Evolutionary conservation across 2,888 invertebrate genomes (phyloP).

Genomic region (Drosophila cognata): DNA sequence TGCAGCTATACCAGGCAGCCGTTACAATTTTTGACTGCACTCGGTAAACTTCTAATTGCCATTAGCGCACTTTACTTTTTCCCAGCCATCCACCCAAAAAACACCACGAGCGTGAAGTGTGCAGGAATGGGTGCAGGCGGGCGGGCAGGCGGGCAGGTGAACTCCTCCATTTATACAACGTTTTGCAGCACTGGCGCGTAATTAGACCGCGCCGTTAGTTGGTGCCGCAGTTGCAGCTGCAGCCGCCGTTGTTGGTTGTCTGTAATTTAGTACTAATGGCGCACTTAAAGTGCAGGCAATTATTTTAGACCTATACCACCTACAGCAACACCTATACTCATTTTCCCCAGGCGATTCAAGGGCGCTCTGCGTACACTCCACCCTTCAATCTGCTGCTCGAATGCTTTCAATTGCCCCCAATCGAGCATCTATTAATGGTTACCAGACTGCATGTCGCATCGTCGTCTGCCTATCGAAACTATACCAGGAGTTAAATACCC

Average conservation of each 20-base stretch:
- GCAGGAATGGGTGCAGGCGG: slow-evolving; percentile 5
- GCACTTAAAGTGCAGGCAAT: slow-evolving; percentile 76
- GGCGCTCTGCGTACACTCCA: slow-evolving; percentile 7
- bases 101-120: slow-evolving; percentile 11
- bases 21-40: slow-evolving; percentile 79
- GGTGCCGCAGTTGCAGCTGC: slow-evolving; percentile 42
- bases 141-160: slow-evolving; percentile 31
- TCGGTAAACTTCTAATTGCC: slow-evolving; percentile 79
- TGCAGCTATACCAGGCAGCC: slow-evolving; percentile 74
- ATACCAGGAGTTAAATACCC: background rate
- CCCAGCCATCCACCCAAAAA: slow-evolving; percentile 18
- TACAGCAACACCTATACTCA: slow-evolving; percentile 8
- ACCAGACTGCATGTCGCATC: slow-evolving; percentile 21
- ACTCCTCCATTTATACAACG: slow-evolving; percentile 13
- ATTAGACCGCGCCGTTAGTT: slow-evolving; percentile 74
- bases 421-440: slow-evolving; percentile 21
- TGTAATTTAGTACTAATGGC: slow-evolving; percentile 79
- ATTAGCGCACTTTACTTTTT: slow-evolving; percentile 78
- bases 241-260: slow-evolving; percentile 47
- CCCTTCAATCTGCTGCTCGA: slow-evolving; percentile 52
- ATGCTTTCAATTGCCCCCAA: slow-evolving; percentile 40
- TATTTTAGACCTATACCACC: slow-evolving; percentile 67
- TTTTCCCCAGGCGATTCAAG: slow-evolving; percentile 29
- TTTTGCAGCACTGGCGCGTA: slow-evolving; percentile 68
- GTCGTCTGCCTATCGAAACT: background rate